Conservation (phyloP, 2,797 vertebrate genomes). For the Hydrophis major region DNA sequence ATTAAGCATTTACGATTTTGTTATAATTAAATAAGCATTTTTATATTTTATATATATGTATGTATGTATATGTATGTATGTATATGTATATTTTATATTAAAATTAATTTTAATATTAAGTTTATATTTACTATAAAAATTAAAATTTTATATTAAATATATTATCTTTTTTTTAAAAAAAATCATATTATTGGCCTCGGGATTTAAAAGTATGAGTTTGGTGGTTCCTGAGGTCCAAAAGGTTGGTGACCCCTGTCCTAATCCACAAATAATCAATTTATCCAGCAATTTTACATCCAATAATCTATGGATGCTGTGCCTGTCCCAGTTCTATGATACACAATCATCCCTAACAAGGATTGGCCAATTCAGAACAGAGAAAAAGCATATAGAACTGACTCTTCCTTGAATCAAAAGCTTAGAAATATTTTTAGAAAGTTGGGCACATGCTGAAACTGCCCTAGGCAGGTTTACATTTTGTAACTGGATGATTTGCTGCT, state of each 20-base stretch:
- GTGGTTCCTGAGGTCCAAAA: too few relatives aligned
- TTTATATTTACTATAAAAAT: too few relatives aligned
- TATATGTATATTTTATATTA: too few relatives aligned
- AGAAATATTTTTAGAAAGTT: conserved; percentile 51
- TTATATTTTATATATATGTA: too few relatives aligned
- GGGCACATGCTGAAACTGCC: conserved; percentile 48
- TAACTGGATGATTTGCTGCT: conserved; percentile 53
- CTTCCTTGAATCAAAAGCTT: conserved; percentile 28
- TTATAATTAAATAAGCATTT: too few relatives aligned
- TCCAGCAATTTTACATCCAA: not conserved
- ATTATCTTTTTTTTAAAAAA: too few relatives aligned
- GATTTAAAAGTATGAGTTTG: too few relatives aligned
- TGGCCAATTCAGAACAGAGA: not conserved
- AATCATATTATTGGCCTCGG: too few relatives aligned
- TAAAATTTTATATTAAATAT: too few relatives aligned
- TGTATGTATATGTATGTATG: too few relatives aligned
- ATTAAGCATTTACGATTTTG: too few relatives aligned
- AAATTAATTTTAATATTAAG: too few relatives aligned
- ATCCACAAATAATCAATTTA: not conserved
- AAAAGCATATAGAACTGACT: conserved; percentile 10
- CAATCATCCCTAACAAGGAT: not conserved
- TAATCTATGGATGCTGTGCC: not conserved
- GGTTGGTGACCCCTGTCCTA: not conserved
- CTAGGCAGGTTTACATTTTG: conserved; percentile 28
- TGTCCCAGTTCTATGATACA: not conserved